Base-by-base conservation (phyloP, 2,113 vertebrate species). In the Gasterosteus aculeatus region DNA sequence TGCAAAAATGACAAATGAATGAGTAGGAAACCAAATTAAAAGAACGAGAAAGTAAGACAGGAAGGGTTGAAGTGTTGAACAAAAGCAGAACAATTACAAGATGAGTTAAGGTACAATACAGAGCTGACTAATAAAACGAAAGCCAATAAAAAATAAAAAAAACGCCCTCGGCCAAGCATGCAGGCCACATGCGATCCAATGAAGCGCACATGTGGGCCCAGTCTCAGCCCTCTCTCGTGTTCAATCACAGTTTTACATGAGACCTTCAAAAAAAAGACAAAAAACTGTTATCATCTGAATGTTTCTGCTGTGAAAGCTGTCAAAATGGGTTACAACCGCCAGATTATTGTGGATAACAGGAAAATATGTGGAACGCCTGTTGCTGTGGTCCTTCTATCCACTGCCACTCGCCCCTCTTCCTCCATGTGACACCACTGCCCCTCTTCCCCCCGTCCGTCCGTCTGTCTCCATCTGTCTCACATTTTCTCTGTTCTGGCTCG, bases 361-460 rank as follows among this genome's bases (percentile, higher is more conserved):
- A 83, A 87, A 92, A 91, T 86, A 87, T 69, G 85, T 77, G 81
- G 82, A 88, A 83, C 66, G 89, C 91, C 88, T 92, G 90, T 89
- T 90, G 89, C 89, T 89, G 80, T 87, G 60, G 75, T 78, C 74
- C 65, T 74, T 72, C 58, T 74, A 64, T 56, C 75, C 46, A 26
- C 80, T 80, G 62, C 87, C 77, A 81, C 84, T 91, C 70, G 86
- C 80, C 83, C 84, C 62, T 85, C 81, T 64, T 56, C 75, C 82
- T 73, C 60, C 78, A 82, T 89, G 77, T 89, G 86, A 91, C 87
- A 89, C 69, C 64, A 82, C 73, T 77, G 65, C 76, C 85, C 69
- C 78, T 82, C 72, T 77, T 67, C 77, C 70, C 57, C 19, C 68
- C 81, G 65, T 78, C 77, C 73, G 61, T 86, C 82, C 76, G 22